Evolutionary conservation across 2,113 vertebrate genomes (phyloP), one percentile per base, ranked within the genome.

Genomic region (Sceloporus tristichus): DNA sequence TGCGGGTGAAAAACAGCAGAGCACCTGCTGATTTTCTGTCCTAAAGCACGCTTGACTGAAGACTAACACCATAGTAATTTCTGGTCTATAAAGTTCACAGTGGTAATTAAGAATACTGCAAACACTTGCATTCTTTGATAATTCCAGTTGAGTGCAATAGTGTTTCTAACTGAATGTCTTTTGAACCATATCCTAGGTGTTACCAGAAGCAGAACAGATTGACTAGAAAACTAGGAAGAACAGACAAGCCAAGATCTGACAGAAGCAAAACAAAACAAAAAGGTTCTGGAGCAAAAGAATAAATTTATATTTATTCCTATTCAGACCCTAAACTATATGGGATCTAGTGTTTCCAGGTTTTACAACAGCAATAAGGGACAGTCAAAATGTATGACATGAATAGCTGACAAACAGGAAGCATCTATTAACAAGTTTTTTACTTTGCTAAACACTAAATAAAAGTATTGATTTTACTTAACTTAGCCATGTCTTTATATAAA

Each of bases 1-100:
- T 42, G 6, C 6, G 53, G 34, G 54, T 75, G 74, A 81, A 54
- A 84, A 40, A 87, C 27, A 84, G 16, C 16, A 54, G n/a, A 7
- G 0, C 76, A 88, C 86, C 85, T 93, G 90, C 80, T 94, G 66
- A 27, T 70, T 87, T 89, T 62, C 40, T 76, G 81, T 90, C 68
- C 76, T 83, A 82, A 78, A 82, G 48, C 84, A 78, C 21, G 91
- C 59, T 82, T 91, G 81, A 91, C 66, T 88, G 84, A 81, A 78
- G 85, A 85, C 87, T 92, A 91, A 92, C 90, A 27, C 76, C 74
- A 88, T 70, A 84, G 86, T 56, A 86, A 91, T 86, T 68, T 87
- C 85, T 90, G 79, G 82, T 84, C 85, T 85, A 91, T 27, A 84
- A 76, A 85, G 25, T 88, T 73, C 88, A 82, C 86, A 91, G 14